phyloP scores from a whole-genome alignment of 2,113 vertebrate species.

The Nymphicus hollandicus region DNA sequence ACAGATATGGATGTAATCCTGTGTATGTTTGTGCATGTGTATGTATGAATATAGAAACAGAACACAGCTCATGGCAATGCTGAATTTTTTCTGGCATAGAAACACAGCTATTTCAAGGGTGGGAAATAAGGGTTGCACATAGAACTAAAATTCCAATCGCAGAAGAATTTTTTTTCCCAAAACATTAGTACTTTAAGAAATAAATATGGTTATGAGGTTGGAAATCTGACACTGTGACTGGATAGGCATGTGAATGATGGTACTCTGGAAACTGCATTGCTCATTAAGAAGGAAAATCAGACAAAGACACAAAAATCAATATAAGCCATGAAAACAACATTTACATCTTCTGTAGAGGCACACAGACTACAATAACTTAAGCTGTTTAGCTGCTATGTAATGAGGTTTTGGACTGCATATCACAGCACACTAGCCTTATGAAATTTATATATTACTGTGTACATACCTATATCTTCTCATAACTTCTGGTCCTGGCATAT shows the following conservation, averaged over 20 bases:
- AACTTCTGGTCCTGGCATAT: slow-evolving; percentile 87
- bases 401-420: background rate
- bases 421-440: background rate
- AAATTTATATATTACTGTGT: background rate
- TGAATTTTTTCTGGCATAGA: background rate
- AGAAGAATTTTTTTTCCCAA: background rate
- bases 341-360: background rate
- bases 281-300: background rate
- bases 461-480: slow-evolving; percentile 88
- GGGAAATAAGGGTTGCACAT: background rate
- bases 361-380: background rate
- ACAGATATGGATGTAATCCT: background rate
- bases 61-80: background rate
- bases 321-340: background rate
- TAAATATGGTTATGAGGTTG: background rate
- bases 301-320: background rate
- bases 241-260: background rate
- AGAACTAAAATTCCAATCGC: background rate
- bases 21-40: accelerated
- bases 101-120: background rate
- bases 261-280: background rate
- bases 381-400: background rate
- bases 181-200: background rate
- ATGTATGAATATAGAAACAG: background rate
- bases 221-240: background rate